These are phyloP conservation scores for Tachina fera DNA, from an alignment of 2,888 invertebrate species.

Conservation along the genomic window DNA sequence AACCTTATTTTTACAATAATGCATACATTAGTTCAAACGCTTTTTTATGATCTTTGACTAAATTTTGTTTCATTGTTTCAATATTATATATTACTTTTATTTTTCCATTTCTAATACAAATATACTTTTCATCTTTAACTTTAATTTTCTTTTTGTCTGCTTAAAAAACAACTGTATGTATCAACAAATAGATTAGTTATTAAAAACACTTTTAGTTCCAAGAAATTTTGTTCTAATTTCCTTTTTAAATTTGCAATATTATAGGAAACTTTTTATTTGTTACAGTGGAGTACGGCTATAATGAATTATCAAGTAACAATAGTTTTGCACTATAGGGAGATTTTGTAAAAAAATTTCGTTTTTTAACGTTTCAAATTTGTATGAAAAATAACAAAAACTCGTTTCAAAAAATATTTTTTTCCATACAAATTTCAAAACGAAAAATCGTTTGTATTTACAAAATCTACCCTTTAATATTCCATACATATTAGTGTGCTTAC, in stretches of 20 bases:
- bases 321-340: too few species aligned
- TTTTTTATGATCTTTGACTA: constrained; percentile 22
- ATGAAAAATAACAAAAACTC: too few species aligned
- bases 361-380: too few species aligned
- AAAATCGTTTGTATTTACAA: too few species aligned
- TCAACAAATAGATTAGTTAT: background rate
- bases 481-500: too few species aligned
- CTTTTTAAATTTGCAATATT: background rate
- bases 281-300: too few species aligned
- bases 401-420: too few species aligned
- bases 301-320: too few species aligned
- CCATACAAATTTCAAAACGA: too few species aligned
- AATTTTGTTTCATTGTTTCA: constrained; percentile 8
- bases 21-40: background rate
- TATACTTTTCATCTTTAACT: background rate
- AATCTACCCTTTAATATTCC: too few species aligned
- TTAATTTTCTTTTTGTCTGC: background rate
- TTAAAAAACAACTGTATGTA: background rate
- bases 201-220: background rate
- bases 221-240: background rate
- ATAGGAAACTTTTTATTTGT: background rate
- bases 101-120: background rate
- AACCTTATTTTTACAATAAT: too few species aligned
- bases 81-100: background rate
- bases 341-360: too few species aligned